A percentile compares a stretch with the other conserved stretches of the same genome.
Evolutionary conservation across 2,797 vertebrate species (phyloP).

Genomic region (Lagorchestes hirsutus): DNA sequence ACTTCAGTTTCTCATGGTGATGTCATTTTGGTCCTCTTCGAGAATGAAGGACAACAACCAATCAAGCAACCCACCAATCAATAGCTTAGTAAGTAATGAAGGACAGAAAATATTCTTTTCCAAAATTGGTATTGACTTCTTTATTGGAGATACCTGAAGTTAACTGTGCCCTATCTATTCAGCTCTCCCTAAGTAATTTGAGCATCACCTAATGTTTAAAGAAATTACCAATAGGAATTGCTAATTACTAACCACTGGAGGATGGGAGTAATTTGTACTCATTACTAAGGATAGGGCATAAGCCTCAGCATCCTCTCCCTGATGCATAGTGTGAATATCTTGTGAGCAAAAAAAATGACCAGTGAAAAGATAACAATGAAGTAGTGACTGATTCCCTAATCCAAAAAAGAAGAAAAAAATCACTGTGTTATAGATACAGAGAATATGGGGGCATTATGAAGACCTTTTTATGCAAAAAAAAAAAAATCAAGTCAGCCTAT

Average conservation of each 20-base stretch:
- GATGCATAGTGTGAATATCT: not conserved
- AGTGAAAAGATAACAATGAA: not conserved
- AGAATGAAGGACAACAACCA: too few relatives aligned
- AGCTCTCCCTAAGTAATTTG: not conserved
- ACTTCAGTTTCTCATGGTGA: too few relatives aligned
- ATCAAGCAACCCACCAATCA: too few relatives aligned
- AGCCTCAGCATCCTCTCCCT: not conserved
- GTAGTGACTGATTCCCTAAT: not conserved
- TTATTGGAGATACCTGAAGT: slow-evolving; percentile 10
- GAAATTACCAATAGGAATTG: not conserved
- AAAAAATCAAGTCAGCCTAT: not conserved
- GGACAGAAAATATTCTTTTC: slow-evolving; percentile 9
- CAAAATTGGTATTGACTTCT: not conserved
- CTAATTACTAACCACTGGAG: not conserved
- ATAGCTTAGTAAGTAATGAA: not conserved
- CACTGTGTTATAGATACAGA: not conserved
- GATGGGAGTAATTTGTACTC: not conserved
- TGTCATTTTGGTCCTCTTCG: too few relatives aligned
- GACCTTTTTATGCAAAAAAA: not conserved
- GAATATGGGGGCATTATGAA: not conserved
- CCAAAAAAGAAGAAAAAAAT: not conserved
- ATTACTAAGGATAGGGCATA: not conserved
- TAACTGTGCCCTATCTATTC: not conserved
- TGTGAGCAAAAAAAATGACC: not conserved
- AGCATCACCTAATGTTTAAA: not conserved